These are phyloP conservation scores for Scyliorhinus canicula DNA, from an alignment of 2,797 vertebrate genomes.

Conservation along the genomic window DNA sequence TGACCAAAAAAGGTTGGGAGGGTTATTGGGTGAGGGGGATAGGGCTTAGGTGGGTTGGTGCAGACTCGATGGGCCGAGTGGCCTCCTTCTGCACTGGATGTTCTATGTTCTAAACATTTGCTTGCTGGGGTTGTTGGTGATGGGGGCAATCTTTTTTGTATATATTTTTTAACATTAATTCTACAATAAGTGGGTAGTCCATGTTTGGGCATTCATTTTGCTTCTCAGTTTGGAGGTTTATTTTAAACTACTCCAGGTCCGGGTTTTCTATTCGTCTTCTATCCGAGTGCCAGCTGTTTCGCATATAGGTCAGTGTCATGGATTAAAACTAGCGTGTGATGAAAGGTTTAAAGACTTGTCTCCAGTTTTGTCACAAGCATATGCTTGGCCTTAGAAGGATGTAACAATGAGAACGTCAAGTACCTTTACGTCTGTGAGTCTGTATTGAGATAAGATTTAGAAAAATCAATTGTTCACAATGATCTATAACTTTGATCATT, in stretches of 20 bases:
- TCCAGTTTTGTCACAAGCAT: not conserved
- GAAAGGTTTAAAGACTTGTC: constrained; percentile 17
- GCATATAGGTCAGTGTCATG: not conserved
- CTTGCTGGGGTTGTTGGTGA: not conserved
- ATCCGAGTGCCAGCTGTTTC: not conserved
- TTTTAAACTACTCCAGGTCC: constrained; percentile 25
- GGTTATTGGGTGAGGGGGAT: no score
- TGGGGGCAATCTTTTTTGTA: not conserved
- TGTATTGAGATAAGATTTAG: not conserved
- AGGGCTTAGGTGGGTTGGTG: no score
- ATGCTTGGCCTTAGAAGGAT: not conserved
- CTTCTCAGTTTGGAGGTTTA: not conserved
- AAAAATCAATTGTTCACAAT: not conserved
- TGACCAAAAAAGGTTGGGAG: no score
- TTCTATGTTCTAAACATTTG: no score
- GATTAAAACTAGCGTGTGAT: constrained; percentile 9
- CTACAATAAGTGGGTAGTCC: not conserved
- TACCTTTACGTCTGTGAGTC: not conserved
- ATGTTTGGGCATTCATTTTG: not conserved
- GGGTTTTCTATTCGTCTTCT: not conserved
- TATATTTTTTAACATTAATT: not conserved
- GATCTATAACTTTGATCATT: not conserved
- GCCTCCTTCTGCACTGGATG: no score
- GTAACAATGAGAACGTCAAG: not conserved
- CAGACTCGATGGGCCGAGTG: no score